A percentile compares a stretch with the other conserved stretches of the same genome.
Conservation (phyloP, 1,140 invertebrate species). For the Drosophila neocordata region DNA sequence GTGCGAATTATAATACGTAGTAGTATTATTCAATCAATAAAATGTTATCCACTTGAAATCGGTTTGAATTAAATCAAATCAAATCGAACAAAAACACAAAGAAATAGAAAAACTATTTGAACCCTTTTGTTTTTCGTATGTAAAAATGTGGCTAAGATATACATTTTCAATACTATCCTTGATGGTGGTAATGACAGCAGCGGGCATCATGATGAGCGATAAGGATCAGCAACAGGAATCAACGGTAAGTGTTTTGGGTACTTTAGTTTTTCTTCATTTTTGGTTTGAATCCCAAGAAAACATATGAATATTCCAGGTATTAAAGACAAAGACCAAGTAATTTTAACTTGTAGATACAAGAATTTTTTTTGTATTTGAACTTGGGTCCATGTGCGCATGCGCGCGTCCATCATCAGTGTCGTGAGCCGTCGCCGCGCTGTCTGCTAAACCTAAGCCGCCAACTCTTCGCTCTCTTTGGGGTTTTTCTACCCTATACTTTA, state of each 20-base stretch:
- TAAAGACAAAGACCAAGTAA: conserved; percentile 20
- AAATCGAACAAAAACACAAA: conserved; percentile 23
- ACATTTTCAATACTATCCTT: conserved; percentile 41
- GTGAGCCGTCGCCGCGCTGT: conserved; percentile 43
- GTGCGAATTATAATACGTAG: conserved; percentile 31
- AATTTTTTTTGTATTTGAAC: neutral
- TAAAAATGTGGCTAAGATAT: conserved; percentile 54
- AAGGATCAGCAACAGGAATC: conserved; percentile 13
- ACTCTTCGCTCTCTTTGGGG: conserved; percentile 31
- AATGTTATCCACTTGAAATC: conserved; percentile 13
- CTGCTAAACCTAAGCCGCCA: conserved; percentile 45
- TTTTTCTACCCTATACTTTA: neutral
- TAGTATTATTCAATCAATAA: conserved; percentile 16
- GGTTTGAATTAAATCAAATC: neutral
- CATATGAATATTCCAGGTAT: conserved; percentile 82
- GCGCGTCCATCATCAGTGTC: neutral
- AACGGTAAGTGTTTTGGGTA: conserved; percentile 30
- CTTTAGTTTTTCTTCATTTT: neutral
- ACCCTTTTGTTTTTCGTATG: neutral
- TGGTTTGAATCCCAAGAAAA: conserved; percentile 75
- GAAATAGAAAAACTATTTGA: conserved; percentile 12
- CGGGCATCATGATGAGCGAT: conserved; percentile 38
- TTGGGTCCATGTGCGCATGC: conserved; percentile 19
- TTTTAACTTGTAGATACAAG: neutral
- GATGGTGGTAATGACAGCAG: conserved; percentile 30